phyloP scores from a whole-genome alignment of 92 coral and sea anemone species.

The Bergia sp. region DNA sequence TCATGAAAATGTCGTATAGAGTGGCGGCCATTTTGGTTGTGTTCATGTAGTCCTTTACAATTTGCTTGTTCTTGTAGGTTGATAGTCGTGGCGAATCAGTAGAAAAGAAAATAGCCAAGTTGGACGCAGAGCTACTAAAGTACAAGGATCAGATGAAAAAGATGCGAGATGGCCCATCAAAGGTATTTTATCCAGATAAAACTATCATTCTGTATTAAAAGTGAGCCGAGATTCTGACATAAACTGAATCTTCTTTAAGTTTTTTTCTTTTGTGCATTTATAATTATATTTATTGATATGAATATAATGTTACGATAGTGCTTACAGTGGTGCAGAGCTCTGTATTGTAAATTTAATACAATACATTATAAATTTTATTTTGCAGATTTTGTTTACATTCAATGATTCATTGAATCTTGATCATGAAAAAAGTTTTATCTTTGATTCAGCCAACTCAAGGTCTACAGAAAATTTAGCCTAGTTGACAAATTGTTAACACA shows the following conservation, averaged over 20 bases:
- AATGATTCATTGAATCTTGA: no score
- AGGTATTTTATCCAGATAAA: conserved; percentile 63
- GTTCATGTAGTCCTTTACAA: neutral
- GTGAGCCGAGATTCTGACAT: neutral
- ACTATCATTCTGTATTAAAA: neutral
- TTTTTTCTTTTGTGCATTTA: no score
- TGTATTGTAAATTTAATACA: no score
- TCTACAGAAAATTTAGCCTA: no score
- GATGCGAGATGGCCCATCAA: conserved; percentile 99
- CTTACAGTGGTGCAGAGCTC: no score
- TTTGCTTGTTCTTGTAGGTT: conserved; percentile 61
- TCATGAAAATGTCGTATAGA: neutral
- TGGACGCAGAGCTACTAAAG: conserved; percentile 91
- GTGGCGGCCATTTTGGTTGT: conserved; percentile 1
- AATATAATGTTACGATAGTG: no score
- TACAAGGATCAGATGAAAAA: conserved; percentile 99
- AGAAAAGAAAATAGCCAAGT: conserved; percentile 91
- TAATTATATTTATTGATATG: no score
- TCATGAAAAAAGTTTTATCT: no score
- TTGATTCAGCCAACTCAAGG: no score
- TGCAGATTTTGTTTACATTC: no score
- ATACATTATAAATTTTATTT: no score
- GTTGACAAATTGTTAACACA: no score
- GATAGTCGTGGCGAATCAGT: conserved; percentile 98
- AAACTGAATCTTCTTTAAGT: neutral